A percentile compares a stretch with the other conserved stretches of the same genome.
These are phyloP conservation scores for Dryobotodes eremita DNA, from an alignment of 2,888 invertebrate genomes.

Conservation along the genomic window DNA sequence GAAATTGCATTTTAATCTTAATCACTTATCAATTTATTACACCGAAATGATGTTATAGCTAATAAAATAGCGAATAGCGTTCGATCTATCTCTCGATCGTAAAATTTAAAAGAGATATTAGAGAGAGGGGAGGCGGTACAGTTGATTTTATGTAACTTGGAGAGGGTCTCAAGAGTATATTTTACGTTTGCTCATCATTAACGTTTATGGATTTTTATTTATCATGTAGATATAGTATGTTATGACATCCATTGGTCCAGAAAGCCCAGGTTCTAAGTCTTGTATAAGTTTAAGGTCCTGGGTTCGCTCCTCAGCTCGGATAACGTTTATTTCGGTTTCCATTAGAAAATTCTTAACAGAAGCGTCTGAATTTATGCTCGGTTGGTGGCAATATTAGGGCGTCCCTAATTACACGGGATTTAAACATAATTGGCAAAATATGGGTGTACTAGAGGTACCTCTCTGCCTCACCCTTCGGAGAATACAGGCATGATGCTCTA, in stretches of 20 bases:
- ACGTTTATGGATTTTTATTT: slow-evolving; percentile 42
- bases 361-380: neutral
- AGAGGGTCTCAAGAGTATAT: slow-evolving; percentile 6
- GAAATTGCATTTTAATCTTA: slow-evolving; percentile 64
- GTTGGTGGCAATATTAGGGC: neutral
- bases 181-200: slow-evolving; percentile 43
- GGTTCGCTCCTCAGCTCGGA: neutral
- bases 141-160: slow-evolving; percentile 66
- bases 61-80: slow-evolving; percentile 67
- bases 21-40: slow-evolving; percentile 64
- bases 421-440: neutral
- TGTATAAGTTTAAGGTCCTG: too few species aligned
- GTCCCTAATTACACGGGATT: neutral
- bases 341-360: neutral
- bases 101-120: slow-evolving; percentile 75
- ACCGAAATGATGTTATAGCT: slow-evolving; percentile 59
- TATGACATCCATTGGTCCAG: neutral
- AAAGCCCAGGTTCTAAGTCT: fast-evolving
- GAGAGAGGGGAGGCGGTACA: slow-evolving; percentile 64
- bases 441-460: neutral
- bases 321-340: neutral
- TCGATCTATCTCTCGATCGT: slow-evolving; percentile 67
- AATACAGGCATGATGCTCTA: neutral
- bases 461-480: neutral
- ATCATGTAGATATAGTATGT: neutral